A percentile compares a stretch with the other conserved stretches of the same genome.
Conservation (phyloP, 2,888 invertebrate genomes). For the Oconnorella tubifera region DNA sequence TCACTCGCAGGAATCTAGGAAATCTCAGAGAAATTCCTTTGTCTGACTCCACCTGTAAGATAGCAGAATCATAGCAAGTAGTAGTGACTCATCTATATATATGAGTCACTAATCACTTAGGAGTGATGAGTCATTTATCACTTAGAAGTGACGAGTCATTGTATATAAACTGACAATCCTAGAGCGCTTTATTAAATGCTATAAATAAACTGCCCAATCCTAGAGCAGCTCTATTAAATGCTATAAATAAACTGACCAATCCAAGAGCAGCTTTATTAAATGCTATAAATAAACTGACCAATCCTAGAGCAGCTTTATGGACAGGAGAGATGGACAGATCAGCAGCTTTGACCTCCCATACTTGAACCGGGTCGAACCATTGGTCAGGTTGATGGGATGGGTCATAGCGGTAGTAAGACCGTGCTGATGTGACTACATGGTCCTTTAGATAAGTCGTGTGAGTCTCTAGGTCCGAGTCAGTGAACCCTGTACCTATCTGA, state of each 20-base stretch:
- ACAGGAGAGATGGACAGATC: conserved; percentile 94
- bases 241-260: neutral
- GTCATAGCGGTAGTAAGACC: conserved; percentile 64
- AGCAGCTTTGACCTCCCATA: conserved; percentile 96
- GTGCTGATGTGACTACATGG: conserved; percentile 71
- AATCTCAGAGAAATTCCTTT: conserved; percentile 93
- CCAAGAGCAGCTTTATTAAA: neutral
- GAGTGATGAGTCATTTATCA: too few relatives aligned
- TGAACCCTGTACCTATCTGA: conserved; percentile 87
- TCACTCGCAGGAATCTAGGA: conserved; percentile 82
- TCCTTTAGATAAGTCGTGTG: conserved; percentile 74
- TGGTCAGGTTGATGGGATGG: conserved; percentile 48
- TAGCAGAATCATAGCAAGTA: too few relatives aligned
- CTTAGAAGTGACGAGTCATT: too few relatives aligned
- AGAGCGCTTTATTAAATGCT: neutral
- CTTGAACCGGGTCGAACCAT: conserved; percentile 66
- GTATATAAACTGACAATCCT: neutral
- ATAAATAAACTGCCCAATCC: neutral
- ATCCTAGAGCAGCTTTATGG: conserved; percentile 77
- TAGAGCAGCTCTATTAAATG: neutral
- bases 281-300: conserved; percentile 61
- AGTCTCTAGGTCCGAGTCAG: conserved; percentile 77
- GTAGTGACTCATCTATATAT: too few relatives aligned
- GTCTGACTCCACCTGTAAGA: conserved; percentile 70
- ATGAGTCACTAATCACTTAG: too few relatives aligned